Percentiles rank a stretch among this genome's conserved stretches.
Conservation (phyloP, 2,888 invertebrate species). For the Drosophila anceps region DNA sequence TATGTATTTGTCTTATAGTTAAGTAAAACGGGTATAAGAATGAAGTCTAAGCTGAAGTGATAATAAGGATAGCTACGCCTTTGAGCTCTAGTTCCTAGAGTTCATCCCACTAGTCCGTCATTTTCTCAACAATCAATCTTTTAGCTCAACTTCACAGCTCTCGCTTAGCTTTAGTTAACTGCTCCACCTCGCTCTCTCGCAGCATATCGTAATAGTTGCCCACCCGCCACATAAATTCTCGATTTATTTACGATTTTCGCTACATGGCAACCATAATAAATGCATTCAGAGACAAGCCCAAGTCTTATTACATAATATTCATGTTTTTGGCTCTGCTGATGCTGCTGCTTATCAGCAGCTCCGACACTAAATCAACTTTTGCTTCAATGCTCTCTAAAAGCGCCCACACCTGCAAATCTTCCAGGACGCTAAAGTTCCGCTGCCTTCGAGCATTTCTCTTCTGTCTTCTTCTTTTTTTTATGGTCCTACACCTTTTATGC, state of each 20-base stretch:
- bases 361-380: constrained; percentile 74
- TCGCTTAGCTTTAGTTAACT: not conserved
- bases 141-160: not conserved
- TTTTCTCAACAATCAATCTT: not conserved
- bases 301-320: constrained; percentile 44
- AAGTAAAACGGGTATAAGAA: too few species aligned
- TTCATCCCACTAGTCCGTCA: not conserved
- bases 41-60: too few species aligned
- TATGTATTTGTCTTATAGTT: too few species aligned
- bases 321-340: constrained; percentile 24
- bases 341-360: constrained; percentile 61
- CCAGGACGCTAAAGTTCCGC: constrained; percentile 23
- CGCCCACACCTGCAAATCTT: not conserved
- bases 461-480: constrained; percentile 32
- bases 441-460: constrained; percentile 13
- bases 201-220: not conserved
- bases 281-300: constrained; percentile 5
- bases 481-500: constrained; percentile 73
- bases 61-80: too few species aligned
- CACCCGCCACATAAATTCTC: constrained; percentile 4
- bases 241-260: constrained; percentile 8
- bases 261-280: constrained; percentile 11
- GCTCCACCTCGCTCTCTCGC: not conserved
- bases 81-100: too few species aligned
- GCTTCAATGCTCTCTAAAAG: constrained; percentile 52